Conservation (phyloP, 2,888 invertebrate genomes). For the Eupithecia vulgata region DNA sequence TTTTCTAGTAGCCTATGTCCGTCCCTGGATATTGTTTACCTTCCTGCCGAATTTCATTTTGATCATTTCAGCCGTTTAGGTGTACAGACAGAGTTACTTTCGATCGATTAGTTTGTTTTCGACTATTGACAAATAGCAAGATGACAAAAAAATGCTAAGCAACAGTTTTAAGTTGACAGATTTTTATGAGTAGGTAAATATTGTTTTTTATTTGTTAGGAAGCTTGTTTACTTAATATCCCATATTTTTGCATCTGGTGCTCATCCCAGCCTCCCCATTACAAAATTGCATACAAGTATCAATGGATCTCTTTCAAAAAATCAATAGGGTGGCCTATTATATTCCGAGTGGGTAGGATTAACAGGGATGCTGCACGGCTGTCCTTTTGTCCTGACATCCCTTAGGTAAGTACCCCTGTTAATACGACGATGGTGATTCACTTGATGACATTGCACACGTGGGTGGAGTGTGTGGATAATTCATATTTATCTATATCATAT, state of each 20-base stretch:
- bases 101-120: too few species aligned
- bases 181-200: too few species aligned
- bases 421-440: background rate
- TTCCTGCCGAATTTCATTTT: too few species aligned
- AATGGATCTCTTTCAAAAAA: slow-evolving; percentile 21
- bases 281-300: slow-evolving; percentile 25
- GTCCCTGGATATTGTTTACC: too few species aligned
- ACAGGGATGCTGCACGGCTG: slow-evolving; percentile 50
- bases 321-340: slow-evolving; percentile 44
- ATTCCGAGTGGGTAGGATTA: slow-evolving; percentile 36
- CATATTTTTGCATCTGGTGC: slow-evolving; percentile 7
- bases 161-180: background rate
- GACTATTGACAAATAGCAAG: background rate
- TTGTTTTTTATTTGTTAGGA: too few species aligned
- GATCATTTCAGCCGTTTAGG: too few species aligned
- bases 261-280: slow-evolving; percentile 21
- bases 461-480: background rate
- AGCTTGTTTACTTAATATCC: background rate
- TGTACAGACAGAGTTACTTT: too few species aligned
- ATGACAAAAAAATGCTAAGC: background rate
- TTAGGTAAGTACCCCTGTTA: slow-evolving; percentile 5
- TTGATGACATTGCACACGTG: slow-evolving; percentile 18
- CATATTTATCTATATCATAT: too few species aligned
- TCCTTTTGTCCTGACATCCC: slow-evolving; percentile 48
- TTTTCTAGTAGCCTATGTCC: too few species aligned